Percentiles rank a stretch among this genome's conserved stretches.
These are phyloP conservation scores for Cyclopterus lumpus DNA, from an alignment of 2,797 vertebrate genomes.

Conservation along the genomic window DNA sequence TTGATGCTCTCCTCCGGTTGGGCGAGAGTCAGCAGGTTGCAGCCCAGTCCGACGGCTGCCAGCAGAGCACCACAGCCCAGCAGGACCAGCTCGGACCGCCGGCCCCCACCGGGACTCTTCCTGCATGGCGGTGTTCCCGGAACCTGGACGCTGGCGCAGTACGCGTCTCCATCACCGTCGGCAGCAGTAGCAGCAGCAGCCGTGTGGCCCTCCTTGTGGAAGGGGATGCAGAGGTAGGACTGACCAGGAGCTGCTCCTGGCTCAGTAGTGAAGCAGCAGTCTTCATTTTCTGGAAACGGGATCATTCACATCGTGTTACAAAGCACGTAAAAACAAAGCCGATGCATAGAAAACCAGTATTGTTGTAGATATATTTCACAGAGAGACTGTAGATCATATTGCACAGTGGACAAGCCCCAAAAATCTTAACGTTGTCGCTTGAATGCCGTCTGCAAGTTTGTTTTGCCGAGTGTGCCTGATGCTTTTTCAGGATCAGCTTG, in stretches of 20 bases:
- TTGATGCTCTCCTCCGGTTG: conserved; percentile 89
- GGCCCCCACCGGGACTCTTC: conserved; percentile 86
- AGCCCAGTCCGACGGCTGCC: conserved; percentile 92
- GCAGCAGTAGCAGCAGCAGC: conserved; percentile 54
- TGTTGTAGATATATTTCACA: not conserved
- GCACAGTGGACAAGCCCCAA: not conserved
- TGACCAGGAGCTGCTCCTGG: conserved; percentile 86
- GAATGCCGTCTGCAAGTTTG: conserved; percentile 1
- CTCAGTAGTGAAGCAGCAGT: conserved; percentile 85
- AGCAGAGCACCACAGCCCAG: conserved; percentile 93
- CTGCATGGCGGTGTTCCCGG: conserved; percentile 90
- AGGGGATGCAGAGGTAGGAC: conserved; percentile 96
- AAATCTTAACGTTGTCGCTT: not conserved
- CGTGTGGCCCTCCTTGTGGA: conserved; percentile 87
- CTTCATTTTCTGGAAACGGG: conserved; percentile 89
- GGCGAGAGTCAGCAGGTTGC: conserved; percentile 86
- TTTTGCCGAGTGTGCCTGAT: conserved; percentile 12
- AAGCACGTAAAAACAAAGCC: not conserved
- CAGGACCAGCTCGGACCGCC: conserved; percentile 90
- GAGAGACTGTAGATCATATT: not conserved
- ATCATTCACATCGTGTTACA: conserved; percentile 5
- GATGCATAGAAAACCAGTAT: not conserved
- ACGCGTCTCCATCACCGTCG: conserved; percentile 84
- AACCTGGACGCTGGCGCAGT: conserved; percentile 83
- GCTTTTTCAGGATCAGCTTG: conserved; percentile 19